phyloP scores from a whole-genome alignment of 1,140 invertebrate species.

The Heliconius congener region DNA sequence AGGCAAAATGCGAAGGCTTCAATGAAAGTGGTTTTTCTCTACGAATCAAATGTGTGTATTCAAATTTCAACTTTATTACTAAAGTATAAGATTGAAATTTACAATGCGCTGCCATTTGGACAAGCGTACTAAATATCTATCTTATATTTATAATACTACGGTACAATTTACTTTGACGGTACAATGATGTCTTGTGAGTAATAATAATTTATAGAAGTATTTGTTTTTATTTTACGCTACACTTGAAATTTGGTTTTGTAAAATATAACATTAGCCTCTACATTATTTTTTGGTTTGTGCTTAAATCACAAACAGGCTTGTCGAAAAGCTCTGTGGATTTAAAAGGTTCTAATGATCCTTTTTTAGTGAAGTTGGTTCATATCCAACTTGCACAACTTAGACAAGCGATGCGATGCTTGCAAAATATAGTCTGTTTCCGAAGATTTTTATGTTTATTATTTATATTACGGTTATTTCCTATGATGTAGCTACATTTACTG shows the following conservation, averaged over 20 bases:
- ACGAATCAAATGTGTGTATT: neutral
- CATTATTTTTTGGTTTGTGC: neutral
- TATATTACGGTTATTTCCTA: no score
- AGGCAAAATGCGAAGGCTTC: neutral
- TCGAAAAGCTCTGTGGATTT: neutral
- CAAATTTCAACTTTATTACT: neutral
- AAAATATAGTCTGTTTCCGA: neutral
- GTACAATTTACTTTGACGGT: neutral
- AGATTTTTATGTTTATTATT: no score
- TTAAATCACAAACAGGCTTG: neutral
- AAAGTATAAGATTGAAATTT: neutral
- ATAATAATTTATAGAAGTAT: neutral
- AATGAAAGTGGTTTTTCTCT: conserved; percentile 6
- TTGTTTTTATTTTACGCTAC: neutral
- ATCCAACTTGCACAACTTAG: neutral
- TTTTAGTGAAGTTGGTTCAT: neutral
- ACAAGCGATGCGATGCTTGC: neutral
- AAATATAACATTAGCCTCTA: neutral
- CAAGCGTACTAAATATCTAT: neutral
- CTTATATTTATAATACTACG: neutral
- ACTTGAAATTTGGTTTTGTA: neutral
- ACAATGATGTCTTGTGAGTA: neutral
- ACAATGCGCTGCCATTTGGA: neutral
- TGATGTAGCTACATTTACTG: no score
- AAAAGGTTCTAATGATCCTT: neutral